phyloP scores from a whole-genome alignment of 2,113 vertebrate genomes.

The Mola mola region DNA sequence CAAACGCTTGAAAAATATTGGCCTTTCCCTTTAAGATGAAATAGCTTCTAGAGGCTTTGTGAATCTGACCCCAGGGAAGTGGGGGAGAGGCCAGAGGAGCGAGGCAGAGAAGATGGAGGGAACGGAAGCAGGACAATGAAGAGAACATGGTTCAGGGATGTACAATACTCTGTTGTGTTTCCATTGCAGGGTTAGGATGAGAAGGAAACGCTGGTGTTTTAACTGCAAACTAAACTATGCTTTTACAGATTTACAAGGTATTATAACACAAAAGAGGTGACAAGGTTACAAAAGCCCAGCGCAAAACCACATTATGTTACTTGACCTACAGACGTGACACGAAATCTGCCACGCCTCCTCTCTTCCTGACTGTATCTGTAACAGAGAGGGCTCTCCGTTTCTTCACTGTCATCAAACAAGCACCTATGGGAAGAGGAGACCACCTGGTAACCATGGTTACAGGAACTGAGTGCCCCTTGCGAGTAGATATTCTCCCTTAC shows the following conservation, averaged over 20 bases:
- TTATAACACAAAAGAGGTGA: background rate
- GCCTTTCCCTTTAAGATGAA: conserved; percentile 61
- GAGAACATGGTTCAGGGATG: conserved; percentile 10
- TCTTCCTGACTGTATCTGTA: background rate
- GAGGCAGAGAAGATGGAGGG: conserved; percentile 30
- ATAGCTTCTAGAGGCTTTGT: conserved; percentile 47
- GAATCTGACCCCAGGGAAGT: conserved; percentile 53
- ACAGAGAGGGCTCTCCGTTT: background rate
- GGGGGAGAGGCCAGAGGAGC: conserved; percentile 35
- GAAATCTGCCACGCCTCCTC: conserved; percentile 17
- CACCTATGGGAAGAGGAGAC: conserved; percentile 62
- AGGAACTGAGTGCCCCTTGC: conserved; percentile 37
- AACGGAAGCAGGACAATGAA: conserved; percentile 25
- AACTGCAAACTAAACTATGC: background rate
- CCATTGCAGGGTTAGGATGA: conserved; percentile 1
- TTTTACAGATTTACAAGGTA: background rate
- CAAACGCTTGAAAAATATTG: conserved; percentile 21
- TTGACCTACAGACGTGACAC: conserved; percentile 14
- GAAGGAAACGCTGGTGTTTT: background rate
- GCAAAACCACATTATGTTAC: background rate
- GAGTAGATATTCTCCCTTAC: conserved; percentile 22
- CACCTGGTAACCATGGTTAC: conserved; percentile 75
- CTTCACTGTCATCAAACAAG: conserved; percentile 52
- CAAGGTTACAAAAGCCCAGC: background rate
- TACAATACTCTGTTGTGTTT: conserved; percentile 13